phyloP scores from a whole-genome alignment of 37 sponge, comb jelly and placozoan genomes.

The Sycon ciliatum region DNA sequence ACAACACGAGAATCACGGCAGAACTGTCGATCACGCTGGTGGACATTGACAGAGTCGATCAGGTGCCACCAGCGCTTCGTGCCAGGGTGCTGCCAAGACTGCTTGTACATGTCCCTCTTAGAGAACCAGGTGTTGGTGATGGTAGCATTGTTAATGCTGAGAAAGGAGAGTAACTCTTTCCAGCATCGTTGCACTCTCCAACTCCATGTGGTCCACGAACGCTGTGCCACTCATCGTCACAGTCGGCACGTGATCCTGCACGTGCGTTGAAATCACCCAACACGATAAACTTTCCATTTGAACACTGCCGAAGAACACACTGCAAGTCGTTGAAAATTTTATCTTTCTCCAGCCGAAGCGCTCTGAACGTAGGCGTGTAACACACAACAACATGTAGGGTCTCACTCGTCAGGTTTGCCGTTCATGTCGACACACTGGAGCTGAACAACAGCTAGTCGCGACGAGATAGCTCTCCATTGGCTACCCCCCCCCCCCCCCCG shows the following conservation, averaged over 20 bases:
- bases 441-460: constrained; percentile 18
- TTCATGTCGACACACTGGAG: too few relatives aligned
- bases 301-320: not conserved
- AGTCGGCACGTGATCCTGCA: constrained; percentile 16
- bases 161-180: constrained; percentile 30
- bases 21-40: constrained; percentile 13
- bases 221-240: constrained; percentile 21
- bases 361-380: too few relatives aligned
- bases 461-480: constrained; percentile 43
- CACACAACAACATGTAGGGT: too few relatives aligned
- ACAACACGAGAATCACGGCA: not conserved
- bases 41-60: constrained; percentile 16
- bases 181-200: constrained; percentile 33
- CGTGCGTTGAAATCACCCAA: constrained; percentile 19
- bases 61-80: too few relatives aligned
- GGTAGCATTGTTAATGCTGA: constrained; percentile 18
- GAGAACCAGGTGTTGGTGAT: constrained; percentile 39
- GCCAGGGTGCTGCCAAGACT: constrained; percentile 22
- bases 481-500: constrained; percentile 24
- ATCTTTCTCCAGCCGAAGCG: too few relatives aligned
- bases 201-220: constrained; percentile 34
- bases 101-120: constrained; percentile 25
- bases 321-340: constrained; percentile 20
- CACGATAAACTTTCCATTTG: constrained; percentile 17
- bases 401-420: too few relatives aligned